Evolutionary conservation across 2,113 vertebrate species (phyloP).

Genomic region (Urocitellus parryii): DNA sequence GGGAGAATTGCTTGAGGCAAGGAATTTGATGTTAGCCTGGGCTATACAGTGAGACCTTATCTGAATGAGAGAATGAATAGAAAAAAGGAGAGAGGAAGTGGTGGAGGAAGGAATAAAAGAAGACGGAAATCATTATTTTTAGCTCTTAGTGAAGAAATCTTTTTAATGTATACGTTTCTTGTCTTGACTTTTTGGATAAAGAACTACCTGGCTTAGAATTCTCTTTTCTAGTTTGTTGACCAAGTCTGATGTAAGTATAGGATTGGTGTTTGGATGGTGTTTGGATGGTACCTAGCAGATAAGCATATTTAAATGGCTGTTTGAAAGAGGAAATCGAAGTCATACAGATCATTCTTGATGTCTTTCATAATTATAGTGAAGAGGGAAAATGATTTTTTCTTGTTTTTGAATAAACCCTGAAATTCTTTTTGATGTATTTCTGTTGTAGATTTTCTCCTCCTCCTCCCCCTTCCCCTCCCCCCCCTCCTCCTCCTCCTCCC

Average conservation of each 20-base stretch:
- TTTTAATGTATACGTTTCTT: not conserved
- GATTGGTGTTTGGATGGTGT: not conserved
- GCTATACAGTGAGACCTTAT: not conserved
- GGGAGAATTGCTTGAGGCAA: not conserved
- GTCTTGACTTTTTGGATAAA: not conserved
- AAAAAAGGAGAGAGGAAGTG: no score
- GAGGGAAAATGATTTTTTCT: not conserved
- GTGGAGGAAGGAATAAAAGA: not conserved
- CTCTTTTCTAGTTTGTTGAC: not conserved
- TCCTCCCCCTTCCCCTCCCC: no score
- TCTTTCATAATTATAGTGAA: not conserved
- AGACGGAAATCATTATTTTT: not conserved
- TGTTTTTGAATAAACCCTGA: not conserved
- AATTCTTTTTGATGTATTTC: slow-evolving; percentile 21
- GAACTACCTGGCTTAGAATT: not conserved
- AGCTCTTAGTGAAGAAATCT: not conserved
- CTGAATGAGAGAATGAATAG: not conserved
- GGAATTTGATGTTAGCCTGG: not conserved
- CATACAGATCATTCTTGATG: not conserved
- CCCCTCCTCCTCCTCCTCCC: no score
- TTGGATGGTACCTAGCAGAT: not conserved
- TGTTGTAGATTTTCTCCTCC: not conserved
- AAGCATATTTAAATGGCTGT: not conserved
- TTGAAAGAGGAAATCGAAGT: slow-evolving; percentile 21
- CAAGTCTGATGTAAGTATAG: slow-evolving; percentile 19